Evolutionary conservation across 2,888 invertebrate genomes (phyloP).

Genomic region (Drosophila peninsularis): DNA sequence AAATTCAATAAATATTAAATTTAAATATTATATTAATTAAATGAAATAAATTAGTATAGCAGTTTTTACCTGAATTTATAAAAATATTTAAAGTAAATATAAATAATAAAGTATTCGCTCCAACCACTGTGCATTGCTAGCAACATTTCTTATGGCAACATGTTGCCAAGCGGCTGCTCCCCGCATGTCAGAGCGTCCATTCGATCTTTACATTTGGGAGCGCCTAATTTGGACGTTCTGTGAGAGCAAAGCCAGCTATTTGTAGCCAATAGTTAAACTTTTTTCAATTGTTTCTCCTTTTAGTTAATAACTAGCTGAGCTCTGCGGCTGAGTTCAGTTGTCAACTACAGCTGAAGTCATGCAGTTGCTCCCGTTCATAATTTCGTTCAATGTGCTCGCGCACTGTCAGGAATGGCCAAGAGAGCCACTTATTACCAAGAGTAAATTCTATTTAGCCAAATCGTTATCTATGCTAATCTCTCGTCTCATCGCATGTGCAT

Average conservation of each 20-base stretch:
- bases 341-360: constrained; percentile 15
- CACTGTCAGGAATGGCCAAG: background rate
- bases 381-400: background rate
- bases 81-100: too few species aligned
- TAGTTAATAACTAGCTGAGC: background rate
- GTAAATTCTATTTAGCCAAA: background rate
- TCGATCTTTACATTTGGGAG: constrained; percentile 54
- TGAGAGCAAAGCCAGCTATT: constrained; percentile 58
- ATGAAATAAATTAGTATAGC: too few species aligned
- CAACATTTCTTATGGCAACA: constrained; percentile 65
- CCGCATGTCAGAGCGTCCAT: constrained; percentile 36
- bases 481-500: background rate
- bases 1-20: background rate
- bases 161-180: constrained; percentile 45
- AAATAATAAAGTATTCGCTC: background rate
- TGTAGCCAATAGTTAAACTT: background rate
- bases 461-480: background rate
- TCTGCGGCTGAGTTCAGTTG: constrained; percentile 9
- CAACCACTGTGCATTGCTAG: constrained; percentile 59
- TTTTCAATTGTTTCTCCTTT: constrained; percentile 4
- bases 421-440: background rate
- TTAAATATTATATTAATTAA: background rate
- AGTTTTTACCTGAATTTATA: too few species aligned
- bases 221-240: constrained; percentile 55
- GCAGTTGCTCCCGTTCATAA: constrained; percentile 6